Conservation (phyloP, 2,113 vertebrate genomes). For the Myodes glareolus region DNA sequence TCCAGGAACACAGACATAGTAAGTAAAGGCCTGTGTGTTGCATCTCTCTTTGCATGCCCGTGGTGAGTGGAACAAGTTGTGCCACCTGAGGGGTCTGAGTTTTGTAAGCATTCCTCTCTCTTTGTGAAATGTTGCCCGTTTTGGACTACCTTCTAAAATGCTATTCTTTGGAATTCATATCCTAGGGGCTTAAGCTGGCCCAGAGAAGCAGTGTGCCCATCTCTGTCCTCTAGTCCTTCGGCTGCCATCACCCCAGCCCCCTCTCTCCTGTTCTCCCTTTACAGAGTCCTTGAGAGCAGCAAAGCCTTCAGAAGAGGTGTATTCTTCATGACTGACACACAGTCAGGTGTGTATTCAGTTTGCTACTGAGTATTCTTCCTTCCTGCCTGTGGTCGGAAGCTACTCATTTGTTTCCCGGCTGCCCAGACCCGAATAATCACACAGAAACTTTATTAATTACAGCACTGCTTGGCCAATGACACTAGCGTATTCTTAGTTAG, state of each 20-base stretch:
- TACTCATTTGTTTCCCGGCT: no score
- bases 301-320: neutral
- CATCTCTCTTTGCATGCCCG: neutral
- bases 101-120: neutral
- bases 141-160: neutral
- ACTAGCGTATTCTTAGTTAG: no score
- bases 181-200: neutral
- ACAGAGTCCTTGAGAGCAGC: neutral
- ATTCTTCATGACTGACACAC: neutral
- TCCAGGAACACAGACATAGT: neutral
- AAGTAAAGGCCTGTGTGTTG: accelerated
- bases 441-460: no score
- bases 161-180: neutral
- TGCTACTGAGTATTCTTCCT: neutral
- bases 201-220: accelerated
- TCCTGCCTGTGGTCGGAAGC: no score
- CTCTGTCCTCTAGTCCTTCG: accelerated
- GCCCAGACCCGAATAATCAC: no score
- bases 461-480: no score
- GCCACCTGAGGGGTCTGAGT: neutral
- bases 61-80: neutral
- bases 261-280: accelerated
- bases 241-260: neutral
- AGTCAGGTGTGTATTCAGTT: conserved; percentile 1
- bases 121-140: neutral